Base-by-base conservation (phyloP, 2,888 invertebrate species). In the Hyalella azteca region DNA sequence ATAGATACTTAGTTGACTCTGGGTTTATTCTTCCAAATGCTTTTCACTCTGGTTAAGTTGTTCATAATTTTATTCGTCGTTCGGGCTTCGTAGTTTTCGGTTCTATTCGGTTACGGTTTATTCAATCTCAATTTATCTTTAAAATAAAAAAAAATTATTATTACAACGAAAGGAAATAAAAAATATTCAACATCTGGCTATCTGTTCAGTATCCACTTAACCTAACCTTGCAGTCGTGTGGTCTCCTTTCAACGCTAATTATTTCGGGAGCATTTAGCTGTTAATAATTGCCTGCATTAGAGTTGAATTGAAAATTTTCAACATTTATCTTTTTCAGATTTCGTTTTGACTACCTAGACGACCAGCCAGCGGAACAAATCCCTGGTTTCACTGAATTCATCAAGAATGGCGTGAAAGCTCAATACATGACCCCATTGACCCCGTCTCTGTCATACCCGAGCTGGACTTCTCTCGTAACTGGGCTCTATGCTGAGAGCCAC, bases 401-500 rank as follows among this genome's bases (percentile, higher is more conserved):
- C 60, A 32, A 59, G 60, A 79, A 82, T 29, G 87, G 87, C 73
- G 86, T 86, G 19, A 85, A 85, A 66, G 86, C 86, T 4, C 84
- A 86, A 81, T 87, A 86, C 85, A 85, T 87, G 78, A 85, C 86
- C 75, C 86, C 87, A 7, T 85, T 86, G 11, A 87, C 86, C 83
- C 87, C 87, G 1, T 82, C 86, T 15, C 66, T 86, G 41, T 86
- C 86, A 32, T 86, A 86, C 81, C 86, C 87, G 9, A 83, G 85
- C 41, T 87, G 87, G 86, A 86, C 86, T 40, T 86, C 87, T 13
- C 85, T 84, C 19, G 66, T 50, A 11, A 86, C 85, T 76, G 87
- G 86, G 32, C 84, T 86, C 19, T 87, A 87, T 82, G 86, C 87
- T 4, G 88, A 88, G 85, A 86, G 80, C 36, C 88, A 88, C 85